Percentiles rank a stretch among this genome's conserved stretches.
phyloP scores from a whole-genome alignment of 2,888 invertebrate genomes.

The Coecobrya sp. region DNA sequence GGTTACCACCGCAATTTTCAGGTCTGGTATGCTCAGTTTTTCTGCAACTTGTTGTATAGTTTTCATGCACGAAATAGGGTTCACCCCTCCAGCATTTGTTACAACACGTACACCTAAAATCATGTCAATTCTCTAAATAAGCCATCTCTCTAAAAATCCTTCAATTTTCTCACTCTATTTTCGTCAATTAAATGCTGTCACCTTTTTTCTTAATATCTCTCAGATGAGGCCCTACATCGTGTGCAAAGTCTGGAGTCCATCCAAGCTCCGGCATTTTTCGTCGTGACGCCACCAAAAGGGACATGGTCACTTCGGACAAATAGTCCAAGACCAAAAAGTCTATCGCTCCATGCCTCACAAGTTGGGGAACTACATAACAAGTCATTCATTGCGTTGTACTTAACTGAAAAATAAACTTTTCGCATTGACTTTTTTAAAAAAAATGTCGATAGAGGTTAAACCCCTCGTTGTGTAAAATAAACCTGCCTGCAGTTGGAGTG shows the following conservation, averaged over 20 bases:
- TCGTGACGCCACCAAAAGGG: slow-evolving; percentile 88
- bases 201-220: slow-evolving; percentile 88
- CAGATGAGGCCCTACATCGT: slow-evolving; percentile 88
- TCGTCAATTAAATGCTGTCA: slow-evolving; percentile 79
- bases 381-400: not conserved
- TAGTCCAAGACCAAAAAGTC: slow-evolving; percentile 89
- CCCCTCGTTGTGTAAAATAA: not conserved
- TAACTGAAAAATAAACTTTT: too few species aligned
- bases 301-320: slow-evolving; percentile 89
- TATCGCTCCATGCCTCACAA: slow-evolving; percentile 88
- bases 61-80: slow-evolving; percentile 88
- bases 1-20: slow-evolving; percentile 88
- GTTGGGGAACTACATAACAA: slow-evolving; percentile 88
- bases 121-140: not conserved
- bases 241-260: slow-evolving; percentile 89
- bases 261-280: slow-evolving; percentile 88
- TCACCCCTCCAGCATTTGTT: slow-evolving; percentile 89
- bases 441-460: not conserved
- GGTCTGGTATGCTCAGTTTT: slow-evolving; percentile 87
- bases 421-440: too few species aligned
- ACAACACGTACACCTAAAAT: slow-evolving; percentile 88
- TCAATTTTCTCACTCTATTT: too few species aligned
- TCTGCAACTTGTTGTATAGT: slow-evolving; percentile 87
- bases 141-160: too few species aligned
- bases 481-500: slow-evolving; percentile 88